Evolutionary conservation across 2,797 vertebrate genomes (phyloP).

Genomic region (Lemur catta): DNA sequence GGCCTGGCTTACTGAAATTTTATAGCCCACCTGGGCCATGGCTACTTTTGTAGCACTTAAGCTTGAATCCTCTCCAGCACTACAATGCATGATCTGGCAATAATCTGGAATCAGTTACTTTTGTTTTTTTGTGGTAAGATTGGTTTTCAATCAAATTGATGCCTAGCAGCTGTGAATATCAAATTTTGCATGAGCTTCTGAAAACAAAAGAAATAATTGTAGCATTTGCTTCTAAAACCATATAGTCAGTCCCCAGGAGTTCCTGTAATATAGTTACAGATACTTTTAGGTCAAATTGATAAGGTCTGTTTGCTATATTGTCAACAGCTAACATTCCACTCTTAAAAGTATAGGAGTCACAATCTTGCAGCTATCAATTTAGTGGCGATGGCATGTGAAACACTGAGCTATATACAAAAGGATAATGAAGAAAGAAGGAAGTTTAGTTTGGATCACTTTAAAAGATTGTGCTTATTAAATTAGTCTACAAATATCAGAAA

Average conservation of each 20-base stretch:
- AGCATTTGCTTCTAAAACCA: conserved; percentile 30
- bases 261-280: not conserved
- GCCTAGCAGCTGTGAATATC: conserved; percentile 19
- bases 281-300: conserved; percentile 37
- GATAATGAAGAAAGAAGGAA: not conserved
- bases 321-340: conserved; percentile 11
- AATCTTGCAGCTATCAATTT: not conserved
- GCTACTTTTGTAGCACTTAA: not conserved
- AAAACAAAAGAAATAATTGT: conserved; percentile 53
- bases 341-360: not conserved
- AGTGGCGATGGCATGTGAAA: not conserved
- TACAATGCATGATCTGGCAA: not conserved
- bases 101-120: not conserved
- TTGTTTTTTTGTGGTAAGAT: not conserved
- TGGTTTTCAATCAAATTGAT: conserved; percentile 5
- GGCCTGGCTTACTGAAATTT: conserved; percentile 72
- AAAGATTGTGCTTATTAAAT: not conserved
- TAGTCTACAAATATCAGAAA: not conserved
- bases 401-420: not conserved
- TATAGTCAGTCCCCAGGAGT: not conserved
- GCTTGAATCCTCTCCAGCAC: not conserved
- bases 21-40: conserved; percentile 60
- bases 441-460: not conserved
- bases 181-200: conserved; percentile 15
- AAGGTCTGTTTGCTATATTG: conserved; percentile 53